Base-by-base conservation (phyloP, 2,888 invertebrate genomes). In the Rhagophthalmus giganteus region DNA sequence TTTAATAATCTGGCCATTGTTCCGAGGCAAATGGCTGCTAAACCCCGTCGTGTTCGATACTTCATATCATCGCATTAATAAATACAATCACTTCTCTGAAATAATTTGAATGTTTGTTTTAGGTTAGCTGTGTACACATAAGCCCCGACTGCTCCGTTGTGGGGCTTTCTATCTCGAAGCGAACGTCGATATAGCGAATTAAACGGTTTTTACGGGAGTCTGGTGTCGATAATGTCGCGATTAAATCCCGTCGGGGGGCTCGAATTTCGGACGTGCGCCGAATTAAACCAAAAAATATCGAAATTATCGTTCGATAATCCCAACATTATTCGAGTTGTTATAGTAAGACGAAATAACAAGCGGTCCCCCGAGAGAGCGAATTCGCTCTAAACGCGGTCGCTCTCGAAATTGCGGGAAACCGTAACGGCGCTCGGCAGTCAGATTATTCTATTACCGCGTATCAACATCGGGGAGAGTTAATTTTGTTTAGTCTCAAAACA, bases 381-480 rank as follows among this genome's bases (percentile, higher is more conserved):
- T 41, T 42, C 37, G 52, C 42, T 26, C 32, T 31, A 42, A 47
- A 26, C 47, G 24, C 14, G 32, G 53, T 53, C 53, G 47, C 38
- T 28, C 26, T 44, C 14, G 26, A 44, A 41, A 45, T 31, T 35
- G n/a, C n/a, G 31, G 41, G 31, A 40, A 33, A 28, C 38, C 40
- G 39, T 7, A 48, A 34, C 49, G 60, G 60, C 65, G 62, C 58
- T 62, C 60, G 63, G 76, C 75, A 76, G 78, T 78, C 79, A 82
- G 82, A 82, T 82, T 83, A 83, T 82, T 82, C 82, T 82, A 82
- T 82, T 82, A 82, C 81, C 78, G 78, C 78, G 81, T 80, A 81
- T 81, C 81, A 81, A 81, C 81, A 82, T 80, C 75, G 76, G 77
- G 76, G 74, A 71, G 73, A 75, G 75, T 74, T 76, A 78, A 79